These are phyloP conservation scores for Byasa hedistus DNA, from an alignment of 2,888 invertebrate species.

Conservation along the genomic window DNA sequence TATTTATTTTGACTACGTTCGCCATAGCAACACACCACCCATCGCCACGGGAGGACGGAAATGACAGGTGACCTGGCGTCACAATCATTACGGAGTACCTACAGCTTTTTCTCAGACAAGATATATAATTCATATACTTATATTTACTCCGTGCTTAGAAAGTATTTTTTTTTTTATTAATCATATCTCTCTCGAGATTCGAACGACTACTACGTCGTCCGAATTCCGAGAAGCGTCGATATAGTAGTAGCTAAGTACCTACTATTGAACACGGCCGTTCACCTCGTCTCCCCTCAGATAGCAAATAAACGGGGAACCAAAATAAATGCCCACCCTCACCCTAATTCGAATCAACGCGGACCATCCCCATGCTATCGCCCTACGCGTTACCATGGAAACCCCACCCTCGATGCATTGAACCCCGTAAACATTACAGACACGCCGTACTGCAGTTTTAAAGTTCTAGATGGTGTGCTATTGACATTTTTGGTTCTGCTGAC, in stretches of 20 bases:
- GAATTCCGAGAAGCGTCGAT: conserved; percentile 26
- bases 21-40: too few species aligned
- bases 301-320: conserved; percentile 65
- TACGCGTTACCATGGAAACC: conserved; percentile 58
- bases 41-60: too few species aligned
- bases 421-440: conserved; percentile 51
- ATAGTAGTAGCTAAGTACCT: conserved; percentile 31
- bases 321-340: conserved; percentile 73
- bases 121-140: too few species aligned
- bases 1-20: too few species aligned
- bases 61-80: too few species aligned
- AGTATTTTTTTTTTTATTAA: too few species aligned
- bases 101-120: too few species aligned
- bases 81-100: too few species aligned
- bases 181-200: not conserved
- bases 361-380: conserved; percentile 66
- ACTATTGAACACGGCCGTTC: conserved; percentile 58
- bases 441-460: conserved; percentile 35
- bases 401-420: conserved; percentile 54
- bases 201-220: conserved; percentile 1
- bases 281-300: conserved; percentile 71
- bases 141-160: too few species aligned
- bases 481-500: conserved; percentile 51
- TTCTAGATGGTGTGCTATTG: conserved; percentile 51
- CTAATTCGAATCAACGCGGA: conserved; percentile 60